A percentile compares a stretch with the other conserved stretches of the same genome.
Conservation (phyloP, 92 coral and sea anemone species). For the Desmophyllum pertusum region DNA sequence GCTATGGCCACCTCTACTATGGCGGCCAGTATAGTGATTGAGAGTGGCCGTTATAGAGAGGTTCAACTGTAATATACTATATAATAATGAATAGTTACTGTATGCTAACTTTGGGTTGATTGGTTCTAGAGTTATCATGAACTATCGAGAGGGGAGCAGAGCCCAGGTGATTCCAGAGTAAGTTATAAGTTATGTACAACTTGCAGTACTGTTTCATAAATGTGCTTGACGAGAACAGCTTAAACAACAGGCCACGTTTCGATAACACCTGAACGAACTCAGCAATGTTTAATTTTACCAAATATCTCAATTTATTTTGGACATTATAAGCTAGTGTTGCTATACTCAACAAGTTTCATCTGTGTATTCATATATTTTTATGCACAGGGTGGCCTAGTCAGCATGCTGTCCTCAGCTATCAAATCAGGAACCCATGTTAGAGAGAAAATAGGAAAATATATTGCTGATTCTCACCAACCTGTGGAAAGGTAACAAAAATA, state of each 20-base stretch:
- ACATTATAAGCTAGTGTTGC: background rate
- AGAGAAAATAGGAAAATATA: slow-evolving; percentile 84
- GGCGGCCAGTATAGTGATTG: no score
- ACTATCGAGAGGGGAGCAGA: slow-evolving; percentile 88
- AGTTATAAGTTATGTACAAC: background rate
- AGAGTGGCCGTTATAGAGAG: no score
- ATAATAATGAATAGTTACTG: background rate
- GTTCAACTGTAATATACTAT: background rate
- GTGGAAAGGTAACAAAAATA: slow-evolving; percentile 73
- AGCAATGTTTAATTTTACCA: no score
- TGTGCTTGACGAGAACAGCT: background rate
- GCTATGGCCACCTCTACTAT: no score
- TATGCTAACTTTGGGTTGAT: background rate
- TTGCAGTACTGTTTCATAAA: background rate
- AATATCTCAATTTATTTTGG: no score
- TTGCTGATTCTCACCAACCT: slow-evolving; percentile 86
- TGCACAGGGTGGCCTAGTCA: slow-evolving; percentile 80
- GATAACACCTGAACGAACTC: background rate
- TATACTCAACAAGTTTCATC: background rate
- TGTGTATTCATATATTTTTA: background rate
- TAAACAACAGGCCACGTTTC: background rate
- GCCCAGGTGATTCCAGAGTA: slow-evolving; percentile 86
- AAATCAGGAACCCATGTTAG: slow-evolving; percentile 91
- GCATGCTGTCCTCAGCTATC: slow-evolving; percentile 93
- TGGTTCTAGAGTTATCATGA: slow-evolving; percentile 80